phyloP scores from a whole-genome alignment of 2,888 invertebrate species.

The Meiosimyza platycephala region DNA sequence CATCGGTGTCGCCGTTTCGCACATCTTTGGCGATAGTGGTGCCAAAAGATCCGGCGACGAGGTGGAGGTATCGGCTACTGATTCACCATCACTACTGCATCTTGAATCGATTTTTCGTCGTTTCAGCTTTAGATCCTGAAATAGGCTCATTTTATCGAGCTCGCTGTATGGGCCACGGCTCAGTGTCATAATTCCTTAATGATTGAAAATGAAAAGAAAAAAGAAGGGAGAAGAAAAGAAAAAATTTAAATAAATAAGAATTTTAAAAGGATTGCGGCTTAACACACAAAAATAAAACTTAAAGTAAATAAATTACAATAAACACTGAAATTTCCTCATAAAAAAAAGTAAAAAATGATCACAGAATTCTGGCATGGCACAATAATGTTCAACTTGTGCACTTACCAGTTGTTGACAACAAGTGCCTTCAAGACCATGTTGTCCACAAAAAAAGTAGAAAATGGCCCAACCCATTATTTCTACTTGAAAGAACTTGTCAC shows the following conservation, averaged over 20 bases:
- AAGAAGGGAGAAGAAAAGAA: constrained; percentile 32
- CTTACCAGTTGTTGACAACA: too few species aligned
- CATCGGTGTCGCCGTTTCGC: constrained; percentile 63
- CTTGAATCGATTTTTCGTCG: constrained; percentile 97
- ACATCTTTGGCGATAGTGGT: constrained; percentile 86
- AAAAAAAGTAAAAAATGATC: too few species aligned
- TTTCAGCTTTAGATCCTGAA: constrained; percentile 98
- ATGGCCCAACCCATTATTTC: too few species aligned
- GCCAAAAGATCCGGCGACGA: constrained; percentile 89
- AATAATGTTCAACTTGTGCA: too few species aligned
- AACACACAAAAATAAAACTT: background rate
- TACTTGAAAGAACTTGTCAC: too few species aligned
- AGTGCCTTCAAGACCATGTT: too few species aligned
- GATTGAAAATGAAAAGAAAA: constrained; percentile 33
- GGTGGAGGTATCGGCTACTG: constrained; percentile 92
- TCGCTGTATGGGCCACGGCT: constrained; percentile 94
- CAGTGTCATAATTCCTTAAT: constrained; percentile 94
- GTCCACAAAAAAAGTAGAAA: too few species aligned
- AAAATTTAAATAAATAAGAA: background rate
- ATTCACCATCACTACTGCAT: constrained; percentile 97
- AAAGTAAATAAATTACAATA: too few species aligned
- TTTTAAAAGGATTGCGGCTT: background rate
- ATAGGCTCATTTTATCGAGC: constrained; percentile 98
- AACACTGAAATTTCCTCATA: too few species aligned
- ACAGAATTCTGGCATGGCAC: too few species aligned